Base-by-base conservation (phyloP, 2,797 vertebrate genomes). In the Hephaestus fuliginosus region DNA sequence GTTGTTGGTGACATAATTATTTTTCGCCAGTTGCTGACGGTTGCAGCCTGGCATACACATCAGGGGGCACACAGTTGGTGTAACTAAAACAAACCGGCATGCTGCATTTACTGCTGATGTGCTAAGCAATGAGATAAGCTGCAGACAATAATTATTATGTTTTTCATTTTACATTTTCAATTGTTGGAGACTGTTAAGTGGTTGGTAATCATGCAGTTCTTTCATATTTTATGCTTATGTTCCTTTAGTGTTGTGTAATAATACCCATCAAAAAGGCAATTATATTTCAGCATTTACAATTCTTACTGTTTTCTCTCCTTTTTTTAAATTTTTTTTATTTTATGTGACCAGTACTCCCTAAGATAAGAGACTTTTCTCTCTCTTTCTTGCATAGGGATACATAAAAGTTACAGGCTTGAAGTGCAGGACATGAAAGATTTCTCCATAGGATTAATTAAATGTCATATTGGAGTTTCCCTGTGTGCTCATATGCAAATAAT, bases 61-160 rank as follows among this genome's bases (percentile, higher is more conserved):
- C 74, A 60, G 80, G 78, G 56, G 62, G 79, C 73, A 55, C 73
- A 39, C 53, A 63, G 36, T 70, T 60, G 62, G 56, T 69, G 64
- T 71, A 75, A 76, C 66, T 77, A 82, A 73, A 86, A 83, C 75
- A 82, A 81, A 57, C 57, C 67, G 76, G 57, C 80, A 68, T 53
- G 83, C 80, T 82, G 90, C 56, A 76, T 88, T 88, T 74, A 84
- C 46, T 57, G 64, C 69, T 70, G 66, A 62, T 76, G 39, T 61
- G 63, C 55, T 33, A 17, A 75, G 41, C 70, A 81, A 74, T 51
- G 55, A 80, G 44, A 85, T 76, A 36, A 78, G 73, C 41, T 57
- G 48, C 1, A 51, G 51, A 80, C 58, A 82, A 36, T 81, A 73
- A 72, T 60, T 74, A 62, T 63, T 33, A 43, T 68, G 62, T 55